phyloP scores from a whole-genome alignment of 2,113 vertebrate genomes.

The Sceloporus undulatus region DNA sequence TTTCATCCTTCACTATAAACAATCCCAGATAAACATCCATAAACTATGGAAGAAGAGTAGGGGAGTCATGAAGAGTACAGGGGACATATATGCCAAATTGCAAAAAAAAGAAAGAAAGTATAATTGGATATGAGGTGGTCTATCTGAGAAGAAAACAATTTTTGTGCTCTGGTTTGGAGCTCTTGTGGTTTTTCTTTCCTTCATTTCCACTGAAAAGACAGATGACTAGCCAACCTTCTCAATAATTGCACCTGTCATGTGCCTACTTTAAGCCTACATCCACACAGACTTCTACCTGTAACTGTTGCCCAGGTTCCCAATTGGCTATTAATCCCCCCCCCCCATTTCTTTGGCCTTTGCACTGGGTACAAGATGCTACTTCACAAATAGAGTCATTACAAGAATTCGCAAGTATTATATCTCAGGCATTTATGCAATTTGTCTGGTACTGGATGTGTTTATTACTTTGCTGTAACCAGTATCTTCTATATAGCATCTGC shows the following conservation, averaged over 20 bases:
- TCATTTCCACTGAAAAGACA: conserved; percentile 32
- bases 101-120: conserved; percentile 16
- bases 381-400: neutral
- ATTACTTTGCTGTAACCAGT: neutral
- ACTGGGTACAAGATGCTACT: neutral
- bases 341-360: neutral
- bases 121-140: neutral
- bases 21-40: conserved; percentile 46
- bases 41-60: neutral
- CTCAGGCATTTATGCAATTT: conserved; percentile 22
- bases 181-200: neutral
- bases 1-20: conserved; percentile 56
- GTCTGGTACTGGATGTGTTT: conserved; percentile 7
- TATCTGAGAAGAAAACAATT: neutral
- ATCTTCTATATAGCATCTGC: neutral
- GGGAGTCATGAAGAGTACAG: neutral
- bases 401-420: neutral
- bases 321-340: neutral
- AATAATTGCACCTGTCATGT: neutral
- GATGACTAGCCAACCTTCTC: conserved; percentile 18
- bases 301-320: neutral
- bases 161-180: neutral
- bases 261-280: neutral
- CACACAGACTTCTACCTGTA: neutral
- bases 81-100: conserved; percentile 39